Percentiles rank a stretch among this genome's conserved stretches.
Conservation (phyloP, 2,797 vertebrate genomes). For the Steatocranus sp. region DNA sequence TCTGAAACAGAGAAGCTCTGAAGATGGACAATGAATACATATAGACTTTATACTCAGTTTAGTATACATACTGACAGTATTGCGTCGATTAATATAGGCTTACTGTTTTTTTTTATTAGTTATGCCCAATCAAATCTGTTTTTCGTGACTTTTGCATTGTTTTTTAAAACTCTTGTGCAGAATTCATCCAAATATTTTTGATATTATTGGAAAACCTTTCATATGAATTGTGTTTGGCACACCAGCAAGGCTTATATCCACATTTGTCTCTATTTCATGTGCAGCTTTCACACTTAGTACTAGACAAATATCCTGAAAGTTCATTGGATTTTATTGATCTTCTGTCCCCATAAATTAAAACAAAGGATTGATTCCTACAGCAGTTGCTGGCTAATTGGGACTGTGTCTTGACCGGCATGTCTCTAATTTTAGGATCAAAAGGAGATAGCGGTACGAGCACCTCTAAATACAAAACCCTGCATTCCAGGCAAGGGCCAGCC, state of each 20-base stretch:
- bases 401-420: constrained; percentile 22
- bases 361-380: neutral
- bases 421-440: constrained; percentile 30
- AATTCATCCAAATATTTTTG: neutral
- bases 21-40: neutral
- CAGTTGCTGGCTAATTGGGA: neutral
- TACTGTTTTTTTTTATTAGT: neutral
- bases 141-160: neutral
- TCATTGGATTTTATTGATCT: neutral
- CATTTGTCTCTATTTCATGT: neutral
- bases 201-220: neutral
- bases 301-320: neutral
- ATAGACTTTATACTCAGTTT: neutral
- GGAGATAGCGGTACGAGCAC: neutral
- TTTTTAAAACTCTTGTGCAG: neutral
- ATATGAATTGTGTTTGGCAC: neutral
- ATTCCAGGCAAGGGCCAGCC: constrained; percentile 24
- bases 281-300: neutral
- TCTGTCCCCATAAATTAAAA: neutral
- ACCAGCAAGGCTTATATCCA: neutral
- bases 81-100: neutral
- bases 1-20: neutral
- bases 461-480: constrained; percentile 28
- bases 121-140: neutral
- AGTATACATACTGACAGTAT: neutral